These are phyloP conservation scores for Drosophila repleta DNA, from an alignment of 1,140 invertebrate genomes.

Conservation along the genomic window DNA sequence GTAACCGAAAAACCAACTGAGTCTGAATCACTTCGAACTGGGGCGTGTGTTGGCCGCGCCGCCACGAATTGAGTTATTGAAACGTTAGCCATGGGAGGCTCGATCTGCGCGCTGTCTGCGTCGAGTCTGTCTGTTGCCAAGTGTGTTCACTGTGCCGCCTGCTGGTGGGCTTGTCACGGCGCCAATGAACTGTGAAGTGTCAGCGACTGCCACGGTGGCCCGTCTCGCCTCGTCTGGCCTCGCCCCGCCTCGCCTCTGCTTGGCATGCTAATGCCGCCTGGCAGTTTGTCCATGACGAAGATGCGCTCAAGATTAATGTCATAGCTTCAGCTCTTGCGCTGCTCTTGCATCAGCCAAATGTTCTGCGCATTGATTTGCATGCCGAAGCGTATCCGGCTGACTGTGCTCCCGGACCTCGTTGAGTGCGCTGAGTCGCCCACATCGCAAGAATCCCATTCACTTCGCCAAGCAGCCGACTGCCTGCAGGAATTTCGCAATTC, in stretches of 20 bases:
- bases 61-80: constrained; percentile 15
- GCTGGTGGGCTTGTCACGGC: constrained; percentile 69
- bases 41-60: constrained; percentile 25
- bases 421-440: constrained; percentile 31
- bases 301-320: constrained; percentile 57
- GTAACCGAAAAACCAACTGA: not conserved
- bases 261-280: constrained; percentile 50
- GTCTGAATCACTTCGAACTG: constrained; percentile 32
- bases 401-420: constrained; percentile 67
- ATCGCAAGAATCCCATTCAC: constrained; percentile 51
- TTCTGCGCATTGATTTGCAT: constrained; percentile 53
- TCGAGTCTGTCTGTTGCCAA: constrained; percentile 19
- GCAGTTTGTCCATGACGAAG: constrained; percentile 42
- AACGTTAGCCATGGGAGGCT: constrained; percentile 16
- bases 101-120: constrained; percentile 15
- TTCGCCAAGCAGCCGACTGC: constrained; percentile 48
- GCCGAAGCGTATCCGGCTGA: constrained; percentile 44
- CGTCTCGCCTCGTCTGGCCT: constrained; percentile 5
- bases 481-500: constrained; percentile 77
- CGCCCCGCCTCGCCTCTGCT: constrained; percentile 12
- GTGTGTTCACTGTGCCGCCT: constrained; percentile 1
- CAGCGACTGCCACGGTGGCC: constrained; percentile 26
- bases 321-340: constrained; percentile 26
- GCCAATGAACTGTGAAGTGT: constrained; percentile 60
- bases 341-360: constrained; percentile 63